Evolutionary conservation across 1,140 invertebrate species (phyloP).

Genomic region (Tetramorium parvispinum): DNA sequence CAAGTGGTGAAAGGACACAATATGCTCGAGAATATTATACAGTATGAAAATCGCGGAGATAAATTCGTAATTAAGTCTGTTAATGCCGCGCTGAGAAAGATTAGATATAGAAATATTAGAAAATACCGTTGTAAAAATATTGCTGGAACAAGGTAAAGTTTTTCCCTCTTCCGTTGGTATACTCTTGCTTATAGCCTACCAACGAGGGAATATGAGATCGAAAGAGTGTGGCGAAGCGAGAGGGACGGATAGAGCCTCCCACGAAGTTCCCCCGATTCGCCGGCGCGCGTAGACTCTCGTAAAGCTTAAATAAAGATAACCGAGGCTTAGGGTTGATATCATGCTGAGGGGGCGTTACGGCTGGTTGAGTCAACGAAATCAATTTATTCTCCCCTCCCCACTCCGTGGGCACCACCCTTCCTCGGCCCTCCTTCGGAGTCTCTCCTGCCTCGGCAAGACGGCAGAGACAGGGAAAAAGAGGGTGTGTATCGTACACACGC

Average conservation of each 20-base stretch:
- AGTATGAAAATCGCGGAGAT: background rate
- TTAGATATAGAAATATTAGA: slow-evolving; percentile 6
- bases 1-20: background rate
- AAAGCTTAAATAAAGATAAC: slow-evolving; percentile 86
- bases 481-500: slow-evolving; percentile 34
- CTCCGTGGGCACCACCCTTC: slow-evolving; percentile 63
- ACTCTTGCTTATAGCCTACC: slow-evolving; percentile 58
- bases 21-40: background rate
- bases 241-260: slow-evolving; percentile 54
- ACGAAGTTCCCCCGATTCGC: slow-evolving; percentile 75
- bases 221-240: slow-evolving; percentile 10
- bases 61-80: background rate
- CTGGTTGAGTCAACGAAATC: slow-evolving; percentile 85
- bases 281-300: slow-evolving; percentile 80
- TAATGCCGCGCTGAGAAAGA: background rate
- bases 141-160: slow-evolving; percentile 31
- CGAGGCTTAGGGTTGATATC: slow-evolving; percentile 84
- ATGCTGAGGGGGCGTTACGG: slow-evolving; percentile 84
- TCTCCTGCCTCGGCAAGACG: slow-evolving; percentile 46
- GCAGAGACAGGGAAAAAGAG: slow-evolving; percentile 71
- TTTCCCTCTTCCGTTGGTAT: slow-evolving; percentile 40
- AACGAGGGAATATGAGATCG: slow-evolving; percentile 60
- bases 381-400: slow-evolving; percentile 84
- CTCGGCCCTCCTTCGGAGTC: slow-evolving; percentile 58
- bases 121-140: slow-evolving; percentile 18